phyloP scores from a whole-genome alignment of 2,113 vertebrate genomes.

The Caloenas nicobarica region DNA sequence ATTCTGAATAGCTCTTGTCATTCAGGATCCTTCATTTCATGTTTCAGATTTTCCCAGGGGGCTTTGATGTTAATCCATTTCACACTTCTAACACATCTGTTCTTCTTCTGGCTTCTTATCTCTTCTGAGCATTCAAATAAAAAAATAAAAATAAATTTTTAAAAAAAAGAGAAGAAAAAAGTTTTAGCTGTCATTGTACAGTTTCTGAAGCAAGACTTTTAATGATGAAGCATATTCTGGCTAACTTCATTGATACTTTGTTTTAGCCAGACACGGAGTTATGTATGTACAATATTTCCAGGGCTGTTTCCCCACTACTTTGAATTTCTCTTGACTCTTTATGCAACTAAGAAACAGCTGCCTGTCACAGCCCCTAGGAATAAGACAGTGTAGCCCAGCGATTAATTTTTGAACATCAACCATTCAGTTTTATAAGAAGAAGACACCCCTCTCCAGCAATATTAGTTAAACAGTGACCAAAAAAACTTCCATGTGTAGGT shows the following conservation, averaged over 20 bases:
- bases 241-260: conserved; percentile 40
- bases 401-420: neutral
- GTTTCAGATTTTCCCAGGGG: conserved; percentile 79
- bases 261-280: conserved; percentile 34
- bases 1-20: conserved; percentile 81
- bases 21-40: conserved; percentile 80
- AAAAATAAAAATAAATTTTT: neutral
- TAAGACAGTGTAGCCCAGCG: neutral
- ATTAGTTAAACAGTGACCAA: neutral
- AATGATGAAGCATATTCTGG: conserved; percentile 64
- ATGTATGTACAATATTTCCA: neutral
- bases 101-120: conserved; percentile 78
- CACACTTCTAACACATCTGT: conserved; percentile 81
- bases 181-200: conserved; percentile 66
- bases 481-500: neutral
- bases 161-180: conserved; percentile 24
- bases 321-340: neutral
- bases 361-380: neutral
- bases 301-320: neutral
- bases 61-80: conserved; percentile 84
- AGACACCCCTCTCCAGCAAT: neutral
- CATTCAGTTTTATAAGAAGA: neutral
- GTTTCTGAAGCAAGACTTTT: conserved; percentile 68
- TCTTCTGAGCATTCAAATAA: conserved; percentile 75
- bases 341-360: neutral